phyloP scores from a whole-genome alignment of 2,113 vertebrate genomes.

The Protobothrops mucrosquamatus region DNA sequence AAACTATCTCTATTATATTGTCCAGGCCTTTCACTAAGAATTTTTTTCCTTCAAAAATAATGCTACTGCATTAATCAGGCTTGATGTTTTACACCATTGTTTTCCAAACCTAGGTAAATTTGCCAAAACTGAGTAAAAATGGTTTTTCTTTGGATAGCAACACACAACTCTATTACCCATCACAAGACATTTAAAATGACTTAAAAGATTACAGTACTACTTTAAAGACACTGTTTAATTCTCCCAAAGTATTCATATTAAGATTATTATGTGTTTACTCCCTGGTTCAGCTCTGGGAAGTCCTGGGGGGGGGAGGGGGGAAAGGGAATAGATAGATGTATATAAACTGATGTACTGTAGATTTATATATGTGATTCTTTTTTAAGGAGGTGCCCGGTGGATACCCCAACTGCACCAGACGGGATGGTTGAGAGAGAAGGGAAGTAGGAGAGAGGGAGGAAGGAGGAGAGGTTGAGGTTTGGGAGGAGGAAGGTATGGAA shows the following conservation, averaged over 20 bases:
- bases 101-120: not conserved
- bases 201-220: not conserved
- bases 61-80: not conserved
- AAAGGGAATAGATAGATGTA: no score
- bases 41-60: slow-evolving; percentile 5
- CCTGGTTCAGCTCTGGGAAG: no score
- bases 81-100: not conserved
- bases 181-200: not conserved
- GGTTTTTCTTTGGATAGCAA: not conserved
- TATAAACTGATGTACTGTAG: no score
- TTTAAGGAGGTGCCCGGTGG: no score
- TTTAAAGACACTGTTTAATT: not conserved
- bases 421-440: no score
- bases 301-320: no score
- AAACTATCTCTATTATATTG: not conserved
- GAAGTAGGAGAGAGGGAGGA: no score
- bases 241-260: not conserved
- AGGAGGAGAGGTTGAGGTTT: no score
- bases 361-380: no score
- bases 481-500: no score
- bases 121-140: not conserved
- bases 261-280: no score
- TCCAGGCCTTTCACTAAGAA: not conserved
- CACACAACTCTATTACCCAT: not conserved
- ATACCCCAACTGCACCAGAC: no score